Evolutionary conservation across 2,797 vertebrate genomes (phyloP), one percentile per base, ranked within the genome.

Genomic region (Coracias cyanogaster): DNA sequence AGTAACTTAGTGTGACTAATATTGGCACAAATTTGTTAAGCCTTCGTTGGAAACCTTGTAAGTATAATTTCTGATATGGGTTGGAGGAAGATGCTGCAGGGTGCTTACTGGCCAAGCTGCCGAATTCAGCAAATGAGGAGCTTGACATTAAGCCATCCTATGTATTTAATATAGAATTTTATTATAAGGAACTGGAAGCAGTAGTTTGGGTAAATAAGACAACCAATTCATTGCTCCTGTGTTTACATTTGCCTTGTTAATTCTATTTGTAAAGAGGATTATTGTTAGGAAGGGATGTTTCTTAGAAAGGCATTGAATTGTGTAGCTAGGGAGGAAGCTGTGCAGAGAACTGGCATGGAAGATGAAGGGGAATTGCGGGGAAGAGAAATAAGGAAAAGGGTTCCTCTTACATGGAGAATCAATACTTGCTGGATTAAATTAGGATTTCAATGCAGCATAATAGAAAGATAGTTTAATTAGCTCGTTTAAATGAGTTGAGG

Each of bases 161-260:
- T 79, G 10, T 80, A 70, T 80, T 88, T 84, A 90, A 80, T 82
- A 29, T 0, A 73, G 54, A 82, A 84, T 88, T 80, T 91, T 12
- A 43, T 77, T 89, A 4, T 43, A 57, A 49, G 60, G 62, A 90
- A 69, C 60, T 54, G 58, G 45, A 66, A 94, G 45, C 43, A 71
- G 39, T 79, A 60, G 35, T 84, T 93, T 45, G 74, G 62, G 54
- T 89, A 86, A 93, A 94, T 91, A 71, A 33, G 69, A 26, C 72
- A 73, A 24, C 22, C 71, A 49, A 51, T 82, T 87, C 5, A 45
- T 77, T 71, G 46, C 35, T 78, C 52, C 35, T 0, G 0, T 57
- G n/a, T 94, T 96, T 94, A 35, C 43, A 43, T 25, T 77, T 92
- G 49, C 25, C 33, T 49, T 46, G 12, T 79, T 92, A 80, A 85